Base-by-base conservation (phyloP, 2,888 invertebrate genomes). In the Tetragonisca angustula region DNA sequence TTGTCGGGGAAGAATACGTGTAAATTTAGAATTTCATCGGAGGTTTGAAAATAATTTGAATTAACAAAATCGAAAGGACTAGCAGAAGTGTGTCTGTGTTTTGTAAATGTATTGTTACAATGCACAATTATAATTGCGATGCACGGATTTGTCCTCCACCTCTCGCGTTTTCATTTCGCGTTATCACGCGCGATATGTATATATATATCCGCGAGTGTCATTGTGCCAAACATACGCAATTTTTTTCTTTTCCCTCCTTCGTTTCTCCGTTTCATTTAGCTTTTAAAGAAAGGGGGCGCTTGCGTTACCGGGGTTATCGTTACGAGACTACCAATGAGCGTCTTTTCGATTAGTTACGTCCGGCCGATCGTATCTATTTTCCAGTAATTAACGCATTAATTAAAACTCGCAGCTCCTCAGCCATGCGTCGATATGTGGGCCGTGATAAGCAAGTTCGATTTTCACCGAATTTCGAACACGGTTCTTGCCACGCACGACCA, bases 311-410 rank as follows among this genome's bases (percentile, higher is more conserved):
- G 49, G 59, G 72, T 87, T 87, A 87, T 87, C 76, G 52, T 76
- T 11, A 19, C 24, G 64, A 64, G 74, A 85, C 80, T 82, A 61
- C 70, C 61, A 76, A 85, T 70, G 68, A 76, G 62, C 70, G n/a
- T 50, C 24, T 36, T 61, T 79, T 21, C 19, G 69, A 80, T 84
- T 76, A 74, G 76, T 82, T 80, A 80, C 72, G 67, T 80, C 73
- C 74, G 64, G 56, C 67, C 56, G 77, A 83, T 76, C 70, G 75
- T 78, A 79, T 84, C 76, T 70, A 61, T 79, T 86, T 77, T 56
- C 24, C 74, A 65, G 24, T 79, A 81, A 85, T 85, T 86, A 86
- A 88, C 21, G 80, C 80, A 77, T 76, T 79, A 81, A 83, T 84
- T 88, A 67, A 62, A 32, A 83, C 75, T 50, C 76, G 43, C 71